Percentiles rank a stretch among this genome's conserved stretches.
These are phyloP conservation scores for Aphrophora alni DNA, from an alignment of 2,888 invertebrate species.

Conservation along the genomic window DNA sequence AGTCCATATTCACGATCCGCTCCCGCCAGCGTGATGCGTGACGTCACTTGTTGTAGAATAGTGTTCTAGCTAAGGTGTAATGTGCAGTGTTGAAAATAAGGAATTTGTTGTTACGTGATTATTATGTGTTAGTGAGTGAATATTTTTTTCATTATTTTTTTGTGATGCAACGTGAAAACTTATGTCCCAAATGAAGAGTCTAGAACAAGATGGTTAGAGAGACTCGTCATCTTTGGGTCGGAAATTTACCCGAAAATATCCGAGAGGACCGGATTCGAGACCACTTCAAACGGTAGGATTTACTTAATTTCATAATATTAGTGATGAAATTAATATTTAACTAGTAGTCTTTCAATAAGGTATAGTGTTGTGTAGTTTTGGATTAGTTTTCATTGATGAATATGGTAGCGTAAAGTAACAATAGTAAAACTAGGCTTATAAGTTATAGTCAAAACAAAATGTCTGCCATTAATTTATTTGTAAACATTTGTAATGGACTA, in stretches of 20 bases:
- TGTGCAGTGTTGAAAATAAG: constrained; percentile 41
- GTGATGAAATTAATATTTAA: too few species aligned
- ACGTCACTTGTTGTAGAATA: constrained; percentile 46
- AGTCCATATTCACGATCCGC: constrained; percentile 26
- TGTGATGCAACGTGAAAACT: constrained; percentile 47
- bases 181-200: constrained; percentile 83
- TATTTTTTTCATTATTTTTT: constrained; percentile 42
- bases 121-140: constrained; percentile 46
- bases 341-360: too few species aligned
- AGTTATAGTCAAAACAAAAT: not conserved
- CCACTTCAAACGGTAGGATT: constrained; percentile 92
- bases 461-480: not conserved
- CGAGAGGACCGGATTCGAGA: constrained; percentile 96
- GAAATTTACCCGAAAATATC: constrained; percentile 99
- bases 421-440: too few species aligned
- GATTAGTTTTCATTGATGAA: too few species aligned
- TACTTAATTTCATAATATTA: constrained; percentile 41
- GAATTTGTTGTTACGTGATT: constrained; percentile 39
- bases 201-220: constrained; percentile 99
- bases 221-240: constrained; percentile 99
- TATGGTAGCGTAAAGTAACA: too few species aligned
- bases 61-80: constrained; percentile 44
- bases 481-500: not conserved
- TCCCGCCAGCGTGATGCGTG: constrained; percentile 46
- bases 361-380: too few species aligned